Base-by-base conservation (phyloP, 2,113 vertebrate genomes). In the Paramormyrops kingsleyae region DNA sequence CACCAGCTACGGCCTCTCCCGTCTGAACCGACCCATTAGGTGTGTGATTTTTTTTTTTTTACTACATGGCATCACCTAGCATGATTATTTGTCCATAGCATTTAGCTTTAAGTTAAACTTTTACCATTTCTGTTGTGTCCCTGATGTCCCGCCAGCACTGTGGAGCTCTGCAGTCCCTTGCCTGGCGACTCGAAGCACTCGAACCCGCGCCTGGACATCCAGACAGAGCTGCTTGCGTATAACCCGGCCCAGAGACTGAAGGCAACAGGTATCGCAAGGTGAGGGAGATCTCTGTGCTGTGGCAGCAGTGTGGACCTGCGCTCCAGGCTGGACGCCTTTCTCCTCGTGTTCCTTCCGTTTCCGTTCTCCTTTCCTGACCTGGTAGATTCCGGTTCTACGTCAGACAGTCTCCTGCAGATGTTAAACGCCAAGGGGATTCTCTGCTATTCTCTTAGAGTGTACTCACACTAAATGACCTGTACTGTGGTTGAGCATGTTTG, bases 1-100 rank as follows among this genome's bases (percentile, higher is more conserved):
- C 88, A 59, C 86, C 56, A 91, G 90, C 80, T 91, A 91, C 15
- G 91, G 91, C 24, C 90, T 91, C 50, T 87, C 90, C 21, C 77
- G 52, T 13, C 80, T 91, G 44, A 90, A 91, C 35, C 83, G 80
- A 53, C 83, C 47, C 35, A 46, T 52, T 44, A 89, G 89, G 91
- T 90, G 62, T 88, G 77, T 49, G n/a, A 24, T 39, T 8, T 83
- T 39, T 77, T 24, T 84, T 59, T 59, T 44, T 87, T 27, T 0
- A 44, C 8, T 24, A 83, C 39, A 24, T 47, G 80, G 70, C 31
- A 77, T 77, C 70, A 77, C 70, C 4, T 77, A 19, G 35, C 35
- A 84, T 56, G 50, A 56, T 53, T 35, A 19, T 50, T 17, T 47
- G 44, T 27, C 13, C 44, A 13, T 31, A 50, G 44, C 47, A 50